Percentiles rank a stretch among this genome's conserved stretches.
phyloP scores from a whole-genome alignment of 2,888 invertebrate species.

The Gryllus longicercus region DNA sequence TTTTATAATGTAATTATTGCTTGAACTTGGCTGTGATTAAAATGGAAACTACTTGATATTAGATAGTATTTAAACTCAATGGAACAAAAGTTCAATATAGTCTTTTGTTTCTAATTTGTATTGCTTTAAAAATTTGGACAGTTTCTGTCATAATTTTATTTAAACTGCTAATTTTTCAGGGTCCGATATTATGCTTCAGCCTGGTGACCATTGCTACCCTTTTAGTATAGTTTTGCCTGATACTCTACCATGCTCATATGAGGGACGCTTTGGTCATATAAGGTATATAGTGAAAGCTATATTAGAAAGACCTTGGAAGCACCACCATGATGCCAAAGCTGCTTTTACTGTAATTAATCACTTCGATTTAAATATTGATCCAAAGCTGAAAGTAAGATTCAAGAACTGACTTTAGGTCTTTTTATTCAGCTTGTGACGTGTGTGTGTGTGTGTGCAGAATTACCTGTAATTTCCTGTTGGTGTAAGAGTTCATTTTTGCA shows the following conservation, averaged over 20 bases:
- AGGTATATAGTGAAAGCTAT: not conserved
- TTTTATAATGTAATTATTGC: no score
- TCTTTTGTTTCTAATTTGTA: no score
- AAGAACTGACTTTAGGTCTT: not conserved
- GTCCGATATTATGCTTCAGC: not conserved
- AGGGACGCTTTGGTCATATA: not conserved
- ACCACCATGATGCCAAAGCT: not conserved
- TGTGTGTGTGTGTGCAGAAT: not conserved
- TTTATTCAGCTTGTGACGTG: not conserved
- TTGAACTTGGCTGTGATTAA: no score
- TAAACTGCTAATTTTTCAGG: not conserved
- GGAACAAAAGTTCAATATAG: no score
- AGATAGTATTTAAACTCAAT: no score
- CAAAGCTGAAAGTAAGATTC: not conserved
- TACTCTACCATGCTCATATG: not conserved
- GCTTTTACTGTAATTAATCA: not conserved
- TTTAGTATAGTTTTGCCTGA: slow-evolving; percentile 8
- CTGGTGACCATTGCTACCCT: slow-evolving; percentile 8
- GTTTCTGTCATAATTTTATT: not conserved
- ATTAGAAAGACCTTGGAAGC: slow-evolving; percentile 2
- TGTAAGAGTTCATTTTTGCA: no score
- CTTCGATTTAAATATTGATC: not conserved
- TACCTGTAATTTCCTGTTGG: not conserved
- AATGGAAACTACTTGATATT: no score
- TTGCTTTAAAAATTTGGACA: not conserved